A percentile compares a stretch with the other conserved stretches of the same genome.
phyloP scores from a whole-genome alignment of 2,113 vertebrate genomes.

The Tragelaphus scriptus region DNA sequence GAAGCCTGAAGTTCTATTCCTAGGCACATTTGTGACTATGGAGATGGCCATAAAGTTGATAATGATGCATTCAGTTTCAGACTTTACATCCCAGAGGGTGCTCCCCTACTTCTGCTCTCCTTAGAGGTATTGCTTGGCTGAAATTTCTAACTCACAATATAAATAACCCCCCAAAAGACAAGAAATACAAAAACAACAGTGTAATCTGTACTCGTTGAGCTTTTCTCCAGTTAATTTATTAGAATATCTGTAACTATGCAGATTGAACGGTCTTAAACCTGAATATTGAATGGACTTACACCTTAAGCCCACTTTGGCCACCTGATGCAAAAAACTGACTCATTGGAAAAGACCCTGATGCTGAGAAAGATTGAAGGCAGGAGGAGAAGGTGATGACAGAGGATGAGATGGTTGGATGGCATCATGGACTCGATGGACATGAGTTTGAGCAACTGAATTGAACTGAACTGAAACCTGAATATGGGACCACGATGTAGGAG shows the following conservation, averaged over 20 bases:
- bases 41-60: neutral
- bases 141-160: conserved; percentile 15
- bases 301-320: neutral
- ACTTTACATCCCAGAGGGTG: neutral
- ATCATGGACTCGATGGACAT: neutral
- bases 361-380: neutral
- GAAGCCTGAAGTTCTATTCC: neutral
- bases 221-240: neutral
- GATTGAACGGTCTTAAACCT: neutral
- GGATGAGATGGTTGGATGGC: neutral
- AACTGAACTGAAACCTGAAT: neutral
- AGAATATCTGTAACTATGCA: neutral
- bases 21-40: neutral
- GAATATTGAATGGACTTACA: neutral
- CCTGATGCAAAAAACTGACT: neutral
- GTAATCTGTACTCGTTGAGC: neutral
- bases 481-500: neutral
- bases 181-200: neutral
- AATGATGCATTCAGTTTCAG: neutral
- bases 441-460: neutral
- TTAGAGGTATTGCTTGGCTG: neutral
- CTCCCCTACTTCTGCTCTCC: neutral
- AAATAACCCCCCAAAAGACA: neutral
- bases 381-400: neutral
- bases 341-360: neutral